These are phyloP conservation scores for Pedetes capensis DNA, from an alignment of 2,113 vertebrate genomes.

Conservation along the genomic window DNA sequence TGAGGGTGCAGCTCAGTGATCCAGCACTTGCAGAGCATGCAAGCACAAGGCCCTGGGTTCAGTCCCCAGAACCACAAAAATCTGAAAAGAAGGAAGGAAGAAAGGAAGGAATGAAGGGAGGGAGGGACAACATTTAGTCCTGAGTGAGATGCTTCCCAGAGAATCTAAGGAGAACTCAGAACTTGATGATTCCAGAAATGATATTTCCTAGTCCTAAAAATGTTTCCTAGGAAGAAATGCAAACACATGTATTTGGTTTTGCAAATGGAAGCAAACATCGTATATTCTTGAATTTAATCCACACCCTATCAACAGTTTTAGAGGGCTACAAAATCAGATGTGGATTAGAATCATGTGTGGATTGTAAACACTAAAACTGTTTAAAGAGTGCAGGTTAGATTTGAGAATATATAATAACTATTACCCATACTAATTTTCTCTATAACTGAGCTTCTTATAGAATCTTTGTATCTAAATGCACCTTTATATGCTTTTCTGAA, in stretches of 20 bases:
- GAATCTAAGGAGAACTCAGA: not conserved
- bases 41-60: too few relatives aligned
- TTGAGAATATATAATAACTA: too few relatives aligned
- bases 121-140: not conserved
- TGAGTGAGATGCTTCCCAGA: not conserved
- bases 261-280: not conserved
- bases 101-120: not conserved
- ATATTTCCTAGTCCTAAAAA: constrained; percentile 12
- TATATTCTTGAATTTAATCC: too few relatives aligned
- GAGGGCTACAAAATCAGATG: too few relatives aligned
- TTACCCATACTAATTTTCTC: not conserved
- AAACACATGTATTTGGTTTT: not conserved
- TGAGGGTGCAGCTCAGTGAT: too few relatives aligned
- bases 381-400: too few relatives aligned
- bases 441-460: not conserved
- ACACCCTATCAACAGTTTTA: too few relatives aligned
- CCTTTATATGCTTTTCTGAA: constrained; percentile 22
- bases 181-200: not conserved
- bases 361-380: too few relatives aligned
- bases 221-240: not conserved
- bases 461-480: not conserved
- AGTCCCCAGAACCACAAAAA: too few relatives aligned
- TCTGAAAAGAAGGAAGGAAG: not conserved
- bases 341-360: too few relatives aligned
- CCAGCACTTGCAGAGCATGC: too few relatives aligned